phyloP scores from a whole-genome alignment of 2,797 vertebrate genomes.

The Catharus ustulatus region DNA sequence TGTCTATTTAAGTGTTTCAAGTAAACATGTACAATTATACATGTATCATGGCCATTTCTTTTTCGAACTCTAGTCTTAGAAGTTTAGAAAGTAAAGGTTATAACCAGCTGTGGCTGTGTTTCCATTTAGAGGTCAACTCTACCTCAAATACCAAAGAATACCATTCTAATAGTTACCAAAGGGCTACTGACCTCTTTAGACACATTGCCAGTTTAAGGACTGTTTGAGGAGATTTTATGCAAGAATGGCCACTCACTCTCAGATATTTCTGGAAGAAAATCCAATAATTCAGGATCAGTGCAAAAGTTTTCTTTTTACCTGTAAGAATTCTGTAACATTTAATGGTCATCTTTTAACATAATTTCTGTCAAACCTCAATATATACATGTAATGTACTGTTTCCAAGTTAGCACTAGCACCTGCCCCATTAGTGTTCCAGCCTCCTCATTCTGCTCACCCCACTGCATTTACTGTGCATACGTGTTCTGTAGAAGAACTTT shows the following conservation, averaged over 20 bases:
- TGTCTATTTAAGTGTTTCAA: not conserved
- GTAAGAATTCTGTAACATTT: not conserved
- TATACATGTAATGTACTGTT: not conserved
- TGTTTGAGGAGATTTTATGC: not conserved
- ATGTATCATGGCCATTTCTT: not conserved
- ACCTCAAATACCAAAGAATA: not conserved
- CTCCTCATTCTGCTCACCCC: not conserved
- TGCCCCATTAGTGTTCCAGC: not conserved
- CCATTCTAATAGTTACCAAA: not conserved
- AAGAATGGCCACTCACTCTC: not conserved
- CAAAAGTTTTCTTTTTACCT: not conserved
- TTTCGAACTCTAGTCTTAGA: not conserved
- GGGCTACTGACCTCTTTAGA: not conserved
- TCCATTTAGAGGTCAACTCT: not conserved
- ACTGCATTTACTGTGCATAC: rapidly evolving
- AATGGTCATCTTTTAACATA: not conserved
- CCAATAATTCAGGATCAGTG: not conserved
- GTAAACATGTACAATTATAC: not conserved
- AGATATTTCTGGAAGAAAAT: not conserved
- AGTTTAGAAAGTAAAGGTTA: not conserved
- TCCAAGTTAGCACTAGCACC: not conserved
- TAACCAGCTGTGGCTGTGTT: not conserved
- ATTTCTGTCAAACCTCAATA: not conserved
- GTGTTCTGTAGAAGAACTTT: not conserved
- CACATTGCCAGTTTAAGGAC: not conserved